Evolutionary conservation across 1,140 invertebrate species (phyloP).

Genomic region (Dinothrombium tinctorium): DNA sequence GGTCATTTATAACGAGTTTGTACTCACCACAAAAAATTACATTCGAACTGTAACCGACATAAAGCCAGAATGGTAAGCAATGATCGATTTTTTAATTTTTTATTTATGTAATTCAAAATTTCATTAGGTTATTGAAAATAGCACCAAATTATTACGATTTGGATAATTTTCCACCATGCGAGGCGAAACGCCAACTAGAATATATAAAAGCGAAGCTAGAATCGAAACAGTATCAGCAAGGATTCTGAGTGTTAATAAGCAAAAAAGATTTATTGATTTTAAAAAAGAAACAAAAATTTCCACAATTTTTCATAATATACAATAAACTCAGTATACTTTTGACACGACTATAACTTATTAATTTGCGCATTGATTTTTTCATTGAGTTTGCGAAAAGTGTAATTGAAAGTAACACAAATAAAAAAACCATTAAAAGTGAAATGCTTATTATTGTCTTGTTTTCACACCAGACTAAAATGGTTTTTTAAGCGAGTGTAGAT

Average conservation of each 20-base stretch:
- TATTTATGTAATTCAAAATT: slow-evolving; percentile 13
- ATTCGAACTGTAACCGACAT: slow-evolving; percentile 96
- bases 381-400: too few relatives aligned
- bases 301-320: too few relatives aligned
- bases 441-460: too few relatives aligned
- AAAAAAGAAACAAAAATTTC: too few relatives aligned
- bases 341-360: too few relatives aligned
- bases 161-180: slow-evolving; percentile 88
- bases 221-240: slow-evolving; percentile 1
- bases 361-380: too few relatives aligned
- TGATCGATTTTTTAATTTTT: slow-evolving; percentile 7
- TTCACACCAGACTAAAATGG: too few relatives aligned
- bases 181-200: slow-evolving; percentile 79
- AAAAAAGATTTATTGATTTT: background rate
- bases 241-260: background rate
- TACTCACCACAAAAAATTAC: slow-evolving; percentile 97
- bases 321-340: too few relatives aligned
- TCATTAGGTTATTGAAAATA: slow-evolving; percentile 62
- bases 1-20: slow-evolving; percentile 99
- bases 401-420: too few relatives aligned
- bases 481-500: too few relatives aligned
- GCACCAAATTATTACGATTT: slow-evolving; percentile 97
- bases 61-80: slow-evolving; percentile 60
- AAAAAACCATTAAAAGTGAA: too few relatives aligned
- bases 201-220: slow-evolving; percentile 54